Evolutionary conservation across 37 sponge, comb jelly and placozoan genomes (phyloP), one percentile per base, ranked within the genome.

Genomic region (Oscarella lobularis): DNA sequence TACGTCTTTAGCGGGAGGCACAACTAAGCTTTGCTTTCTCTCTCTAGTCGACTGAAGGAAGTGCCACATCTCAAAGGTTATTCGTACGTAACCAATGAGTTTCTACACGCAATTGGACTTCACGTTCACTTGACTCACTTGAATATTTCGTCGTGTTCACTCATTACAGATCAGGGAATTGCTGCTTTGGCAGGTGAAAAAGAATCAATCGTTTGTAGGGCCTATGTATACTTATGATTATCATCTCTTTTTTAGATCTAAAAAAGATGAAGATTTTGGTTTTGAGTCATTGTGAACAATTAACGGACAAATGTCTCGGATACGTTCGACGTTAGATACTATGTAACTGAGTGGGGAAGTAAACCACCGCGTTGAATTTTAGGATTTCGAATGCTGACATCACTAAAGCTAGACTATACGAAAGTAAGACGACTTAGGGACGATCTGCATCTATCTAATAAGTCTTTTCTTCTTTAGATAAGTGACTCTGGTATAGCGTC

Each of bases 31-130:
- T n/a, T n/a, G n/a, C n/a, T n/a, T n/a, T 31, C 27, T 66, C 1
- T 66, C 68, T 35, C 40, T 66, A 31, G 33, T 31, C 78, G 60
- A 20, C 38, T 66, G 14, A 6, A 6, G 1, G 1, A 27, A 78
- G 1, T 31, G 33, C 31, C 30, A 55, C 14, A 29, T 68, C 20
- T 74, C 20, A 35, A 74, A 36, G 29, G 75, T 27, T 74, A 74
- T 5, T n/a, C 41, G 3, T 35, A 38, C 38, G 9, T 34, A 76
- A 70, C 77, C 40, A 35, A 78, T 66, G n/a, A 78, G 60, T 36
- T 71, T 36, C 38, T 66, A 67, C 33, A 66, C 41, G 35, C 78
- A 69, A 20, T 78, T 78, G 1, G 71, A 37, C 0, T 66, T 66
- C 65, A 66, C 76, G 0, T 66, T 36, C 2, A 36, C 36, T 41